Evolutionary conservation across 2,113 vertebrate genomes (phyloP), one percentile per base, ranked within the genome.

Genomic region (Bothrops jararaca): DNA sequence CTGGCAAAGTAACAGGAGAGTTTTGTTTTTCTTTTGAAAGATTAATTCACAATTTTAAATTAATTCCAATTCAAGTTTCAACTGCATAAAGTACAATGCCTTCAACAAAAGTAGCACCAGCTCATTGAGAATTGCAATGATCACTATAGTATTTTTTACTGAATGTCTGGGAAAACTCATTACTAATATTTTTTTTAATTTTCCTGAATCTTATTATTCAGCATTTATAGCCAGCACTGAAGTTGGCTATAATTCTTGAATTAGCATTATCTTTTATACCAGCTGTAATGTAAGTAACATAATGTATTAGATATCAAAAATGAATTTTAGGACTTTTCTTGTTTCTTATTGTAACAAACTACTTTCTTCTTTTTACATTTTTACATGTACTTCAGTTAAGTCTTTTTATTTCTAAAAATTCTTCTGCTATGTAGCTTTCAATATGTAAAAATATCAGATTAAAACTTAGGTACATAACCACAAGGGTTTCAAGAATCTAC

Each of bases 281-380:
- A 93, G 11, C 94, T 39, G 1, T 11, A 94, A 90, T 91, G 80
- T 39, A 93, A 92, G 26, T 74, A 53, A 20, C 20, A 86, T 1
- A 93, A 18, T 91, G 91, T 26, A 74, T 3, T 85, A 94, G 52
- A 93, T 74, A 29, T 4, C 13, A 92, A 0, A 85, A 93, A 95
- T 50, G n/a, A 42, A 93, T 24, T 88, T 26, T 69, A 13, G 15
- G 6, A 2, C 15, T 86, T 92, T 86, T 8, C 13, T 15, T 39
- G 58, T 48, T 93, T 93, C 15, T 45, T 45, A 24, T 20, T 91
- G 7, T 58, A 91, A 58, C 9, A 9, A 60, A 87, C 50, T 5
- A 57, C 23, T 57, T 85, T 20, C 18, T 20, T 15, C 4, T 42
- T 60, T 34, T 60, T 50, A 34, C 2, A 23, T 91, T 87, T 45